Evolutionary conservation across 1,140 invertebrate species (phyloP).

Genomic region (Glossosoma conforme): DNA sequence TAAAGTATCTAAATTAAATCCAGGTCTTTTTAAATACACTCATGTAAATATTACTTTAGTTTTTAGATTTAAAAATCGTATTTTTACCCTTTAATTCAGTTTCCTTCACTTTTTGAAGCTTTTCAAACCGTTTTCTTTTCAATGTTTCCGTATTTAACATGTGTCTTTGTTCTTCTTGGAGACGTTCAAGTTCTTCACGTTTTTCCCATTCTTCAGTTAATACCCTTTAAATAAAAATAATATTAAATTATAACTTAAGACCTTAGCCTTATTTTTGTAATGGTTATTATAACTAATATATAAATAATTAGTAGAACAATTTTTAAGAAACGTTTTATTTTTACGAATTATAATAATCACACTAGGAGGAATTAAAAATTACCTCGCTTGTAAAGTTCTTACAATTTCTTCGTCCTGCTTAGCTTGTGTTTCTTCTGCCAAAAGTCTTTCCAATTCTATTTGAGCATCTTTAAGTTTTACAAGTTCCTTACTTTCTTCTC

Average conservation of each 20-base stretch:
- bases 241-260: constrained; percentile 9
- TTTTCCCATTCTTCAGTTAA: constrained; percentile 79
- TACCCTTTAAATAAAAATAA: constrained; percentile 47
- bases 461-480: constrained; percentile 67
- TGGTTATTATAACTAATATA: too few relatives aligned
- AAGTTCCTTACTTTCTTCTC: constrained; percentile 65
- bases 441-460: constrained; percentile 58
- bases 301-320: too few relatives aligned
- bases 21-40: neutral
- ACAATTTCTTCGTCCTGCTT: constrained; percentile 82
- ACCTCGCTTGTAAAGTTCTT: constrained; percentile 63
- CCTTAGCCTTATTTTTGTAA: too few relatives aligned
- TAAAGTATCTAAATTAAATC: neutral
- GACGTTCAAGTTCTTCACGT: constrained; percentile 68
- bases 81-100: constrained; percentile 55
- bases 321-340: too few relatives aligned
- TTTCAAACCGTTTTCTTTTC: constrained; percentile 69
- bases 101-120: constrained; percentile 66
- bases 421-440: constrained; percentile 77
- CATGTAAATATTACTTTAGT: neutral
- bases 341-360: too few relatives aligned
- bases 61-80: neutral
- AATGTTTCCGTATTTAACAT: constrained; percentile 67
- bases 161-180: constrained; percentile 69
- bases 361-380: constrained; percentile 21